Base-by-base conservation (phyloP, 2,888 invertebrate genomes). In the Drosophila hawaiiensis region DNA sequence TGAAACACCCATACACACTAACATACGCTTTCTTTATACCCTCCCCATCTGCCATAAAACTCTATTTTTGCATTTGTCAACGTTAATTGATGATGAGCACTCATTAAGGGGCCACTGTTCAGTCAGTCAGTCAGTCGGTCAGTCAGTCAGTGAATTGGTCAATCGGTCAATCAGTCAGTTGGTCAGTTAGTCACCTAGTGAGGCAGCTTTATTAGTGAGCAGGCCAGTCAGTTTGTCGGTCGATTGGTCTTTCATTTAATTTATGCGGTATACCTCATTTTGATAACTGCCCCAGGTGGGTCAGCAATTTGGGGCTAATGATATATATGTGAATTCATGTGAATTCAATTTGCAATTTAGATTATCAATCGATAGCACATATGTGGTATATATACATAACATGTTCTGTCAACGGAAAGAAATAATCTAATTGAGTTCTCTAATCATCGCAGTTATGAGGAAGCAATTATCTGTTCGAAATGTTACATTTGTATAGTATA, bases 51-150 rank as follows among this genome's bases (percentile, higher is more conserved):
- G 14, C 6, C 19, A 19, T n/a, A 62, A 47, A 65, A 68, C 59
- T 64, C 62, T 37, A 71, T 73, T 84, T 87, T 73, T 85, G 73
- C 86, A 88, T 90, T 86, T 86, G 86, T 90, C 86, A 84, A 88
- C 73, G 90, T 77, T 86, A 86, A 90, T 86, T 86, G 90, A 86
- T 86, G 86, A 85, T 88, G 84, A 77, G 79, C 83, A 73, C 85
- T 88, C 85, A 90, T 86, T 90, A 83, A 73, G 76, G 43, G 64
- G 60, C 62, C 29, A 52, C 67, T 68, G 73, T 62, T 66, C 62
- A 68, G 81, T 68, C 66, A 56, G 61, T 65, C 56, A 68, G 60
- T 66, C 66, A 58, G 53, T 66, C 54, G 7, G 29, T 29, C 29
- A 33, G 65, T 58, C 61, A 49, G 41, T 50, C 59, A 63, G 68